Percentiles rank a stretch among this genome's conserved stretches.
phyloP scores from a whole-genome alignment of 2,113 vertebrate genomes.

The Ptilonorhynchus violaceus region DNA sequence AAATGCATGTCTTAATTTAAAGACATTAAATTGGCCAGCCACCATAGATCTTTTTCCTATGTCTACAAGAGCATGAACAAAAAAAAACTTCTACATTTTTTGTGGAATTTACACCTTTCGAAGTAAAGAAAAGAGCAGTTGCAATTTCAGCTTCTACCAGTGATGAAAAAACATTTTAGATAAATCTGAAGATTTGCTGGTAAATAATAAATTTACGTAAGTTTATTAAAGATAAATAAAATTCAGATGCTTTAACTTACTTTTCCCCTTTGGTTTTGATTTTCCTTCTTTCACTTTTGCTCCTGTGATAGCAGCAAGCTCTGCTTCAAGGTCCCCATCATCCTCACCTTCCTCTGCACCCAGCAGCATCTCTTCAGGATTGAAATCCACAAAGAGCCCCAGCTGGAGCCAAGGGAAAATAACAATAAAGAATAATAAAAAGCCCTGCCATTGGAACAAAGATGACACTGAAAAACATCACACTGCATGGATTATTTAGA shows the following conservation, averaged over 20 bases:
- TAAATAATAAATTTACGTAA: neutral
- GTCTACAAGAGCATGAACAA: neutral
- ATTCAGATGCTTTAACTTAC: slow-evolving; percentile 69
- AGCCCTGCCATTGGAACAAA: neutral
- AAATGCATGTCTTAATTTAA: neutral
- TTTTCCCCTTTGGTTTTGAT: slow-evolving; percentile 72
- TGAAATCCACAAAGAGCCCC: slow-evolving; percentile 88
- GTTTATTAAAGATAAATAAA: neutral
- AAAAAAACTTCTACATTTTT: neutral
- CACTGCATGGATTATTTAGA: neutral
- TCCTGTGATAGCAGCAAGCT: slow-evolving; percentile 88
- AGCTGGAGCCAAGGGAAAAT: slow-evolving; percentile 74
- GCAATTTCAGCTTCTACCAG: neutral
- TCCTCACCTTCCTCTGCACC: slow-evolving; percentile 74
- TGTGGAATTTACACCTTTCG: neutral
- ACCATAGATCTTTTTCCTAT: neutral
- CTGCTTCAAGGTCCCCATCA: slow-evolving; percentile 88
- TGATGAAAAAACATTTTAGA: neutral
- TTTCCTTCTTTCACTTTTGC: slow-evolving; percentile 64
- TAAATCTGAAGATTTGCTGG: neutral
- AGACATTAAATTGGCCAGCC: neutral
- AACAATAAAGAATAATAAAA: neutral
- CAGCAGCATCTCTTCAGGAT: slow-evolving; percentile 84
- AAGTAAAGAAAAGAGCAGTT: neutral
- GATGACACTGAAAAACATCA: neutral